Percentiles rank a stretch among this genome's conserved stretches.
These are phyloP conservation scores for Pseudorhombus dupliciocellatus DNA, from an alignment of 2,113 vertebrate species.

Conservation along the genomic window DNA sequence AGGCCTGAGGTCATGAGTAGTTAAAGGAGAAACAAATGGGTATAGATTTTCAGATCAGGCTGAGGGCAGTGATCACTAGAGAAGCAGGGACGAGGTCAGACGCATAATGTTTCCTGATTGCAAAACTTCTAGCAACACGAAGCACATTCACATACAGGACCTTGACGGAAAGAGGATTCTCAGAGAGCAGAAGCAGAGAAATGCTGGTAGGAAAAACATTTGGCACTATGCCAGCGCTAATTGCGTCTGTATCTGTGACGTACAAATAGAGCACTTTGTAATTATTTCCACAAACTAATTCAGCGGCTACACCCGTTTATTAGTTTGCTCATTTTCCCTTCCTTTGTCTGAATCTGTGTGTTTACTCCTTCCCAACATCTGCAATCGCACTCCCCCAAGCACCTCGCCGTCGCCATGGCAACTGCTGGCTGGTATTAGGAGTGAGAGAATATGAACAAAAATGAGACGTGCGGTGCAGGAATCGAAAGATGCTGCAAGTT, in stretches of 20 bases:
- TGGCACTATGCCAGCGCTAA: neutral
- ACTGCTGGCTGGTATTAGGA: constrained; percentile 67
- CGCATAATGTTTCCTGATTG: constrained; percentile 1
- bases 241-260: neutral
- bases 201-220: neutral
- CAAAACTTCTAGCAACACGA: neutral
- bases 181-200: neutral
- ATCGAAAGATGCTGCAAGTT: constrained; percentile 36
- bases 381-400: constrained; percentile 70
- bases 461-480: constrained; percentile 47
- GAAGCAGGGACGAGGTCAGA: constrained; percentile 34
- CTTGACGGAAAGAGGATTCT: neutral
- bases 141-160: neutral
- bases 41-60: constrained; percentile 32
- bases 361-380: constrained; percentile 69
- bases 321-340: constrained; percentile 41
- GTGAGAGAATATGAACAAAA: constrained; percentile 43
- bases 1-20: constrained; percentile 7
- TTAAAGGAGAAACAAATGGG: constrained; percentile 18
- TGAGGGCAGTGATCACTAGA: neutral
- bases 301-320: constrained; percentile 32
- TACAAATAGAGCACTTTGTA: constrained; percentile 10
- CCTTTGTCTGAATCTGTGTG: constrained; percentile 42
- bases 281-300: constrained; percentile 37
- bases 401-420: constrained; percentile 72